Conservation (phyloP, 2,888 invertebrate genomes). For the Cyclophora punctaria region DNA sequence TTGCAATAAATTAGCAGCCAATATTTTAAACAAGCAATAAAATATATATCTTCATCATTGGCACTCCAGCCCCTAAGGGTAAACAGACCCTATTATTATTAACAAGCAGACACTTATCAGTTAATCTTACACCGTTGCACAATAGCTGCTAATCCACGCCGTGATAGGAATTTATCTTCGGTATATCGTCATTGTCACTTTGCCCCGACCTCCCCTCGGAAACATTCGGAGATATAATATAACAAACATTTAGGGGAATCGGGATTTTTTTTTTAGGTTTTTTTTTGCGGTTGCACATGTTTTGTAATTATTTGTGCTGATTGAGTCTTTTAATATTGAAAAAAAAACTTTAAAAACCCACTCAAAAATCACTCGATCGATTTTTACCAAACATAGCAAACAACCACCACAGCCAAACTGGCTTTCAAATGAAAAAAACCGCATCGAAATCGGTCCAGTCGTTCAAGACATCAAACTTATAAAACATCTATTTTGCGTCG, state of each 20-base stretch:
- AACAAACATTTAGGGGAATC: constrained; percentile 33
- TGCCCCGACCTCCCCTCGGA: constrained; percentile 34
- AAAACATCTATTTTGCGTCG: too few relatives aligned
- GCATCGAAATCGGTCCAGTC: too few relatives aligned
- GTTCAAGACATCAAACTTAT: too few relatives aligned
- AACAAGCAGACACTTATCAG: constrained; percentile 70
- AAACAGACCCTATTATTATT: constrained; percentile 67
- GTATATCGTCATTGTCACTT: constrained; percentile 54
- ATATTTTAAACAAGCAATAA: not conserved
- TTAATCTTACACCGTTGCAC: constrained; percentile 69
- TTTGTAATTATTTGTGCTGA: too few relatives aligned
- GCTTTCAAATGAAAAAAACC: too few relatives aligned
- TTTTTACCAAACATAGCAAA: too few relatives aligned
- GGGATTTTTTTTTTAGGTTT: constrained; percentile 23
- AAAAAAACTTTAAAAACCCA: too few relatives aligned
- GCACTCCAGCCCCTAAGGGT: constrained; percentile 33
- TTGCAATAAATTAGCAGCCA: constrained; percentile 3
- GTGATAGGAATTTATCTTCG: constrained; percentile 70
- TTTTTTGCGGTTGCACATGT: constrained; percentile 18
- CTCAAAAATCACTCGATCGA: too few relatives aligned
- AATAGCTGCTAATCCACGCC: constrained; percentile 66
- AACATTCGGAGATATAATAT: constrained; percentile 28
- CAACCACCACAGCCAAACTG: too few relatives aligned
- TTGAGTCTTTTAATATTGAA: too few relatives aligned
- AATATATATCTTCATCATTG: not conserved